Evolutionary conservation across 2,113 vertebrate genomes (phyloP).

Genomic region (Megaleporinus macrocephalus): DNA sequence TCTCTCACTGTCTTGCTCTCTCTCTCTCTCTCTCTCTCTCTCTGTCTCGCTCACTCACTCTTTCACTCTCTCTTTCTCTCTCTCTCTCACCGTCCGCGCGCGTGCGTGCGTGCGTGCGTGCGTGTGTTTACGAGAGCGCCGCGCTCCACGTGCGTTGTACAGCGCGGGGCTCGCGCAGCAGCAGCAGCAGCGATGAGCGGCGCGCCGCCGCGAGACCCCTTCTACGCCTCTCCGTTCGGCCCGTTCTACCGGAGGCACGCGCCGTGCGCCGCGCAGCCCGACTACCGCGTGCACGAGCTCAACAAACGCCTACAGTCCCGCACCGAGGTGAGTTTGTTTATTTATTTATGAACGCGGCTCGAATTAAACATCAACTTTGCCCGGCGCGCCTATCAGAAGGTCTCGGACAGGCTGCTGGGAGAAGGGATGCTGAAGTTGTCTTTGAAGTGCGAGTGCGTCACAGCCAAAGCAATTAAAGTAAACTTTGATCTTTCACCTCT

Average conservation of each 20-base stretch:
- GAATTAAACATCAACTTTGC: too few relatives aligned
- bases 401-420: too few relatives aligned
- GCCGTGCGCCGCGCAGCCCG: constrained; percentile 95
- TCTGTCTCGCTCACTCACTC: not conserved
- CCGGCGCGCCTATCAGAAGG: too few relatives aligned
- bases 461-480: too few relatives aligned
- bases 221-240: constrained; percentile 46
- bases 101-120: constrained; percentile 14
- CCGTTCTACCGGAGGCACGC: constrained; percentile 89
- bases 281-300: constrained; percentile 99
- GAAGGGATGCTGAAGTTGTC: too few relatives aligned
- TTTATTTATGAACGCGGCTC: too few relatives aligned
- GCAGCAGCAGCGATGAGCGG: constrained; percentile 57
- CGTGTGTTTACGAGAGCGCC: constrained; percentile 54
- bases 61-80: not conserved
- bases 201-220: constrained; percentile 54
- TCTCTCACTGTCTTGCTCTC: too few relatives aligned
- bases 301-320: constrained; percentile 98
- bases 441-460: too few relatives aligned
- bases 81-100: not conserved
- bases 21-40: not conserved
- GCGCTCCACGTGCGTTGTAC: constrained; percentile 51
- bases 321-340: constrained; percentile 85
- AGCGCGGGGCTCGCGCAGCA: constrained; percentile 46
- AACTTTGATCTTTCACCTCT: too few relatives aligned